These are phyloP conservation scores for Melanchra persicariae DNA, from an alignment of 2,888 invertebrate genomes.

Conservation along the genomic window DNA sequence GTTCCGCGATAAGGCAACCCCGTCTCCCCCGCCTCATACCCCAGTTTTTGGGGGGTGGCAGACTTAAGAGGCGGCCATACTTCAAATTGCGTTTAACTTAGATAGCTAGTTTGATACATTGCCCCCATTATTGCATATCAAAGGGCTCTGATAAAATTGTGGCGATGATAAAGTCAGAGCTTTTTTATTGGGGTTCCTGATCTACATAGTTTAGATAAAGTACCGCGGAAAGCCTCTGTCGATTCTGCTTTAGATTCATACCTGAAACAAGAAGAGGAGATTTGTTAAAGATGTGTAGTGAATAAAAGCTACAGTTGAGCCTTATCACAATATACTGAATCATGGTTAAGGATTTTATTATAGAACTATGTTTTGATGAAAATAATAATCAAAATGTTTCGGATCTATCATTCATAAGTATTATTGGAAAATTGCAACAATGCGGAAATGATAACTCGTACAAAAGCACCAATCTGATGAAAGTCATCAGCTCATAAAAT, in stretches of 20 bases:
- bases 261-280: slow-evolving; percentile 73
- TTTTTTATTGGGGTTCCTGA: slow-evolving; percentile 72
- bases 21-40: slow-evolving; percentile 68
- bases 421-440: slow-evolving; percentile 30
- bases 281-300: slow-evolving; percentile 36
- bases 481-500: slow-evolving; percentile 52
- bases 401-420: slow-evolving; percentile 3
- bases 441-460: slow-evolving; percentile 41
- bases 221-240: slow-evolving; percentile 62
- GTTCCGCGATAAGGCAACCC: slow-evolving; percentile 88
- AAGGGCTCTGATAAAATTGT: slow-evolving; percentile 85
- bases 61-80: slow-evolving; percentile 89
- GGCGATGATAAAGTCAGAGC: slow-evolving; percentile 74
- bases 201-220: slow-evolving; percentile 71
- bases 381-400: not conserved
- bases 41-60: slow-evolving; percentile 83
- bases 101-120: slow-evolving; percentile 90
- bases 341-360: not conserved
- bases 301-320: not conserved
- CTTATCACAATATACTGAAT: not conserved
- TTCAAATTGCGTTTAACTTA: slow-evolving; percentile 90
- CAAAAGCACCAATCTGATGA: slow-evolving; percentile 45
- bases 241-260: slow-evolving; percentile 68
- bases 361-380: not conserved
- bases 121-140: slow-evolving; percentile 89